Base-by-base conservation (phyloP, 2,888 invertebrate genomes). In the Melieria picta region DNA sequence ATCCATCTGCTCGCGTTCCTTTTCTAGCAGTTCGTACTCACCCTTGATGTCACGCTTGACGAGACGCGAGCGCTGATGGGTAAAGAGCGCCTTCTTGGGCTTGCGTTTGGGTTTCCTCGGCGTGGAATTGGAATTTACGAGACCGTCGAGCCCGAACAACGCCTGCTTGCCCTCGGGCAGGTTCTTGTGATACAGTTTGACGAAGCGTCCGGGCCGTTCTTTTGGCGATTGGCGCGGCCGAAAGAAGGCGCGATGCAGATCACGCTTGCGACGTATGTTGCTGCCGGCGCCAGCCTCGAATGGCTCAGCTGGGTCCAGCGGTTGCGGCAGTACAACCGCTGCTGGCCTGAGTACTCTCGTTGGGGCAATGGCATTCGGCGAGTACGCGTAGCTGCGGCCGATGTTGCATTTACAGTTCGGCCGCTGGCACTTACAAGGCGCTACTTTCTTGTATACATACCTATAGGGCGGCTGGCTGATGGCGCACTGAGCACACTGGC, bases 41-140 rank as follows among this genome's bases (percentile, higher is more conserved):
- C 84, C 86, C 73, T 85, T 85, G 11, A 85, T 85, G 69, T 85
- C 85, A 6, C 86, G 85, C 72, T 83, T 84, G 4, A 73, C 76
- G 9, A 81, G 43, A 10, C 78, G 50, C 46, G 64, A 30, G 67
- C 71, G 48, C 13, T 46, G 66, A 55, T 60, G 30, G 52, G 65
- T 30, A 63, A 74, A 55, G 4, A 69, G 72, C 7, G 66, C 46
- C 64, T 79, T 84, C 68, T 77, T 81, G 2, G 74, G 72, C 71
- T 81, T 81, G 1, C 80, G 76, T 71, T 82, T 81, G 52, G 55
- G 10, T n/a, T 52, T 67, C 60, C 4, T 57, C 52, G 30, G 30
- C 11, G 48, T 16, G 7, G 7, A n/a, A 11, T 46, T 50, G n/a
- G 6, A 13, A 42, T 65, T 48, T 45, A 57, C 7, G 7, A 52